These are phyloP conservation scores for Lepilemur ruficaudatus DNA, from an alignment of 2,797 vertebrate genomes.

Conservation along the genomic window DNA sequence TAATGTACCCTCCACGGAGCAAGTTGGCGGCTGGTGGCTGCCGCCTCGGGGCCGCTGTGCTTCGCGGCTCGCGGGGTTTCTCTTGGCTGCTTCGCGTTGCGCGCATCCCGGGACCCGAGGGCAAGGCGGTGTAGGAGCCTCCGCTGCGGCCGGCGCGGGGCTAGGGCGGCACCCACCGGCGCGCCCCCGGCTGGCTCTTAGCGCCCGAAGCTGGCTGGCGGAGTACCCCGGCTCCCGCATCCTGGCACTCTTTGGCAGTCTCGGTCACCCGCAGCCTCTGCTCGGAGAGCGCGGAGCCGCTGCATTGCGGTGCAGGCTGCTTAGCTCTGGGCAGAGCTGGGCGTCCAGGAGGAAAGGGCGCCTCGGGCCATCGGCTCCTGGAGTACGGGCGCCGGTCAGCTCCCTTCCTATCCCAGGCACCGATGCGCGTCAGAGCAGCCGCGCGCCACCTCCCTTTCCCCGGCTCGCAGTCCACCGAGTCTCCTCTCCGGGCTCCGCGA, in stretches of 20 bases:
- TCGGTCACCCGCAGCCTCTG: neutral
- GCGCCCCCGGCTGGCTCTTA: neutral
- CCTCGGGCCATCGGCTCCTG: neutral
- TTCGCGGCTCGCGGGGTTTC: neutral
- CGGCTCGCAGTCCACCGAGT: neutral
- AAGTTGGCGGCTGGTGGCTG: conserved; percentile 28
- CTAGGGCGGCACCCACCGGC: conserved; percentile 30
- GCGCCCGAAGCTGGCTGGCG: neutral
- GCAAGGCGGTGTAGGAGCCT: neutral
- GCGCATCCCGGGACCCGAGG: neutral
- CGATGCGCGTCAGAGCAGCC: neutral
- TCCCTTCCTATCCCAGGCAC: neutral
- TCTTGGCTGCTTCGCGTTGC: neutral
- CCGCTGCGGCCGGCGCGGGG: neutral
- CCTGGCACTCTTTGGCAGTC: neutral
- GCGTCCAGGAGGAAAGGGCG: neutral
- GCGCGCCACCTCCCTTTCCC: neutral
- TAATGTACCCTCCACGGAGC: conserved; percentile 57
- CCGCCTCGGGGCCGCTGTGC: neutral
- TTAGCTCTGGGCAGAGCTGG: neutral
- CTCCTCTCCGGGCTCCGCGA: neutral
- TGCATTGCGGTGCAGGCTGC: conserved; percentile 66
- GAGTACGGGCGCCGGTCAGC: neutral
- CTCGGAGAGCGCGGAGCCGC: conserved; percentile 21
- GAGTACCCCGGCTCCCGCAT: neutral